Conservation (phyloP, 2,888 invertebrate genomes). For the Chromoteleia sp. region DNA sequence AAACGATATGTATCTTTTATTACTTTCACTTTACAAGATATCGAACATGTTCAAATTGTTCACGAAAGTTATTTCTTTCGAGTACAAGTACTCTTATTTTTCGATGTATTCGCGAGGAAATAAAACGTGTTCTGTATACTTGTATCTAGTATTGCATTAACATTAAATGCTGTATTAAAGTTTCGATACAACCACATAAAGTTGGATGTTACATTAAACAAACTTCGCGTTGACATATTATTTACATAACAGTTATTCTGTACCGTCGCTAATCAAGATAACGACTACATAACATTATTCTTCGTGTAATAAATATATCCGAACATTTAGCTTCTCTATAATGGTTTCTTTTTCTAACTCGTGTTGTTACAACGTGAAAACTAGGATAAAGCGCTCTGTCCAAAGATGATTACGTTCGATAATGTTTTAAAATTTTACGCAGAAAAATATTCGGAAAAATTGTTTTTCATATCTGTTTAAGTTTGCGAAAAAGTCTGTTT, state of each 20-base stretch:
- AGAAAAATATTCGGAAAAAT: too few species aligned
- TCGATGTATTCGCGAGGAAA: background rate
- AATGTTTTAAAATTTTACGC: background rate
- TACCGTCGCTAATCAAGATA: conserved; percentile 44
- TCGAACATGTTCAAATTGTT: conserved; percentile 1
- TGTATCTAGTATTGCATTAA: background rate
- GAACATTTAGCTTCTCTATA: conserved; percentile 28
- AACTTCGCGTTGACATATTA: conserved; percentile 44
- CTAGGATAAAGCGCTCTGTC: background rate
- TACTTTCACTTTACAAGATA: background rate
- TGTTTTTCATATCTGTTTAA: too few species aligned
- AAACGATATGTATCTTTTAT: background rate
- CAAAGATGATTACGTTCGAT: background rate
- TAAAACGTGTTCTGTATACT: background rate
- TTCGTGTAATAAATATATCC: conserved; percentile 20
- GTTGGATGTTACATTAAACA: conserved; percentile 27
- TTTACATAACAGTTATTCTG: conserved; percentile 52
- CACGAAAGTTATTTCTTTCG: background rate
- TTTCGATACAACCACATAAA: conserved; percentile 25
- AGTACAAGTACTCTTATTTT: background rate
- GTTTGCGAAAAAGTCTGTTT: too few species aligned
- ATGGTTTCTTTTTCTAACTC: conserved; percentile 8
- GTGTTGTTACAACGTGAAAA: background rate
- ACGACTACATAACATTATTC: conserved; percentile 37
- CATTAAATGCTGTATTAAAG: conserved; percentile 10